Evolutionary conservation across 1,140 invertebrate genomes (phyloP).

Genomic region (Ericerus pela): DNA sequence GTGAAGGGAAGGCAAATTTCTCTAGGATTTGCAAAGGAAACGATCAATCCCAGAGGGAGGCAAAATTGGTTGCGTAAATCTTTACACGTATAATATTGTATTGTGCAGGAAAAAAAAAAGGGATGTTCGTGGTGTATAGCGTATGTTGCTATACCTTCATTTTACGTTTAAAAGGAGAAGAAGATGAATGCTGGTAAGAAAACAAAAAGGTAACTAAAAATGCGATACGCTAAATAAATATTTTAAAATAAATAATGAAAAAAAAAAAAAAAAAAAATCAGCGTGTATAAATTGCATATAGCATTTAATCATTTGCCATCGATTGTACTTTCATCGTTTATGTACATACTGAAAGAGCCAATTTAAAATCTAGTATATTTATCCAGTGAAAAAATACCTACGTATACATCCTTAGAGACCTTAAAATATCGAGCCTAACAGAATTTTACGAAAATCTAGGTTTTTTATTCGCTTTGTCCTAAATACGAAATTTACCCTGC

Average conservation of each 20-base stretch:
- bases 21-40: too few relatives aligned
- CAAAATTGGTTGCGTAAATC: too few relatives aligned
- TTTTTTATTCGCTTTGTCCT: too few relatives aligned
- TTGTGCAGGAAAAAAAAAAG: constrained; percentile 3
- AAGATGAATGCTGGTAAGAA: constrained; percentile 12
- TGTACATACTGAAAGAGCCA: not conserved
- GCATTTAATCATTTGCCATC: not conserved
- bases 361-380: too few relatives aligned
- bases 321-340: not conserved
- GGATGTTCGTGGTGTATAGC: constrained; percentile 8
- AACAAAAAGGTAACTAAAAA: constrained; percentile 19
- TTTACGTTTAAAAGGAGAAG: not conserved
- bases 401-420: too few relatives aligned
- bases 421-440: too few relatives aligned
- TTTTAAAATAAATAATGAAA: not conserved
- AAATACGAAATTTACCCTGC: too few relatives aligned
- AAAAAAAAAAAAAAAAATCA: not conserved
- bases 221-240: not conserved
- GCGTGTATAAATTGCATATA: not conserved
- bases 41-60: too few relatives aligned
- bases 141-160: not conserved
- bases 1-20: too few relatives aligned
- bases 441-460: too few relatives aligned
- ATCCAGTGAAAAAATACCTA: too few relatives aligned
- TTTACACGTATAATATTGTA: not conserved